Evolutionary conservation across 2,113 vertebrate species (phyloP), one percentile per base, ranked within the genome.

Genomic region (Loxodonta africana): DNA sequence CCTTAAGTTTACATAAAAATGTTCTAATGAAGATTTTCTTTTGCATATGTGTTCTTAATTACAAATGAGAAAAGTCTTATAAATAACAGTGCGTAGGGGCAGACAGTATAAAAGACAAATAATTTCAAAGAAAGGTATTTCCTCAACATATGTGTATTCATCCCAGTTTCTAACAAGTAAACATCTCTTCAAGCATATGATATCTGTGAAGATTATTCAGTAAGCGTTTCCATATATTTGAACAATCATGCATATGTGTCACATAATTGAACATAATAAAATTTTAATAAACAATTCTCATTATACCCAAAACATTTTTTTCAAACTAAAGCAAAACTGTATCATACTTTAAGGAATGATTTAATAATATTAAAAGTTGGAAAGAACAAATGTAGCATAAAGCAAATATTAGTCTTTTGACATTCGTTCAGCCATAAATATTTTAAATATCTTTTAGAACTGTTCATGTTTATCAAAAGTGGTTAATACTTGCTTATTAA

Each of bases 71-170:
- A 26, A 26, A 81, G 28, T 92, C 26, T 93, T 84, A 83, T 81
- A 20, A 76, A 73, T 37, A 37, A 37, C 37, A 88, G 81, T 37
- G 9, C 21, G 93, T 88, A 0, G 20, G 74, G 90, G 51, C 51
- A 95, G 48, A 90, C 82, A 95, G 89, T 60, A 92, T 97, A 96
- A 97, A 88, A 93, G 74, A 94, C 74, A 95, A 96, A 74, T 73
- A 48, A 51, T 85, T 96, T 97, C 92, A 93, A 95, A 98, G 88
- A 28, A 97, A 98, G 86, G 26, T 91, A 95, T 86, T 69, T 97
- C 41, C 77, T 96, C 25, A 74, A 97, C 69, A 86, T 93, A 94
- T 20, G 81, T 2, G 5, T 87, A 83, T 96, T 96, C 88, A 93
- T 86, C 60, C 86, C 63, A 94, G 71, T 63, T 88, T 77, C 37